Evolutionary conservation across 1,140 invertebrate species (phyloP), one percentile per base, ranked within the genome.

Genomic region (Meloidogyne hapla): DNA sequence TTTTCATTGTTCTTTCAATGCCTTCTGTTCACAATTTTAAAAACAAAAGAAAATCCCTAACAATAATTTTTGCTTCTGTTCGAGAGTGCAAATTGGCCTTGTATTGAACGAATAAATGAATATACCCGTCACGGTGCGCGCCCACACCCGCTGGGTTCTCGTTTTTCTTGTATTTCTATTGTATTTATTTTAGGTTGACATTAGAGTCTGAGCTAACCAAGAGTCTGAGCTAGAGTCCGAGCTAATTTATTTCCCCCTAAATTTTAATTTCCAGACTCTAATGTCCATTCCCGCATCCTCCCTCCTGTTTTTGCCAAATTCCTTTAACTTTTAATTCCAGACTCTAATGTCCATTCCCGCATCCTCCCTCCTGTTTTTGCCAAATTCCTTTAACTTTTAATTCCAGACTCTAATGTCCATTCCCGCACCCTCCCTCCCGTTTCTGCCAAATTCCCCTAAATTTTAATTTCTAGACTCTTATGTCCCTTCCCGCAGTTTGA

Each of bases 1-100:
- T n/a, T n/a, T n/a, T 56, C 1, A 5, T 56, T 56, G 8, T 56
- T 5, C 33, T 33, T 33, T 33, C 33, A 33, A 56, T 56, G 48
- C 48, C 48, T 56, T 56, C 48, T 56, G 48, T n/a, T 56, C 4
- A 18, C 18, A 12, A 8, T 42, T 48, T 8, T 56, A 56, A 56
- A 56, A n/a, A 56, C 48, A 56, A 56, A n/a, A 56, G 48, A 56
- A 56, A 48, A 56, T 56, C 18, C 18, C n/a, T 56, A 56, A 56
- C 48, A 56, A 56, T 56, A 56, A 56, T 56, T 56, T 56, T 56
- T 45, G 18, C 48, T 56, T 56, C 48, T 56, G 48, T 56, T 56
- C 48, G 48, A 56, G 48, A 56, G 48, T 56, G 48, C 48, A 56
- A 56, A 56, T 56, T 56, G 48, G 48, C 42, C 42, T 42, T 15